Base-by-base conservation (phyloP, 2,888 invertebrate species). In the Ecdyonurus torrentis region DNA sequence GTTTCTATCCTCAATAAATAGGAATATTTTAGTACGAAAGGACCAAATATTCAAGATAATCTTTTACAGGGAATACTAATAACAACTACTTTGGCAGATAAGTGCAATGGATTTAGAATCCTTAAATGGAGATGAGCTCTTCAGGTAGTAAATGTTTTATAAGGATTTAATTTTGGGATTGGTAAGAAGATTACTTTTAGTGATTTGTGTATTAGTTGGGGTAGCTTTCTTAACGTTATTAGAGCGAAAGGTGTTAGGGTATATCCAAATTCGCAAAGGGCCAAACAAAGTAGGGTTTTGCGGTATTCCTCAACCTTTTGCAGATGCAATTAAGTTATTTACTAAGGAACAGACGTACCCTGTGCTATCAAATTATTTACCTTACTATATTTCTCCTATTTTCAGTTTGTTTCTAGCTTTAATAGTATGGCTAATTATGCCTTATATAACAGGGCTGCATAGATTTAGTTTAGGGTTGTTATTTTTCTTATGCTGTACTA, bases 11-110 rank as follows among this genome's bases (percentile, higher is more conserved):
- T 83, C 81, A 81, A 75, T 74, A 66, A 73, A 68, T 66, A 71
- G 69, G 71, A 73, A 79, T 79, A 78, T 80, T 81, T 82, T 84
- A 85, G 86, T 87, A 87, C 86, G 86, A 87, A 86, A 87, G 86
- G 85, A 87, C 79, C 76, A 76, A 76, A 69, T 79, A 80, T 80
- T 75, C 71, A 72, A 78, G 79, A 80, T 76, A 78, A 72, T 78
- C 75, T 70, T 73, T 71, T 76, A 70, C 76, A 72, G 68, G 67
- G 69, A 71, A 68, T 72, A 72, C 70, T 69, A 65, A 66, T 65
- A 66, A 66, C 50, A 62, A 68, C 77, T 81, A 80, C 78, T 81
- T 84, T 83, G 82, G 77, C 83, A 83, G 82, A 85, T 72, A 77
- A 84, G 77, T 85, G 84, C 77, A 73, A 75, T 83, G 82, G 78